Evolutionary conservation across 2,888 invertebrate genomes (phyloP).

Genomic region (Achlya flavicornis): DNA sequence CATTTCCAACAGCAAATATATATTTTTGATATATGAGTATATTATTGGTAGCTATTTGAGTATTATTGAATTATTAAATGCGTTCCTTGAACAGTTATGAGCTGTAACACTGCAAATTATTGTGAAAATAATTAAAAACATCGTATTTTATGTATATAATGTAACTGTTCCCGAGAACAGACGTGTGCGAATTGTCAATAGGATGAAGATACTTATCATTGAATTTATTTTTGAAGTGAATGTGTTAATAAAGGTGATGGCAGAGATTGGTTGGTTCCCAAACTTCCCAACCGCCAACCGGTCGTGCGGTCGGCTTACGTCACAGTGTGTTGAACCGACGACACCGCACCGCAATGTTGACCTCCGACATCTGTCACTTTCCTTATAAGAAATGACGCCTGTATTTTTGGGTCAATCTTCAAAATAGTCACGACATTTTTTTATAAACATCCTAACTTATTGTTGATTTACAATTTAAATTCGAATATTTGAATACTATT

Average conservation of each 20-base stretch:
- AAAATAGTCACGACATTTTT: conserved; percentile 23
- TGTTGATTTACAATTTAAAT: conserved; percentile 34
- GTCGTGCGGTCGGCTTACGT: conserved; percentile 58
- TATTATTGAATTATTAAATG: background rate
- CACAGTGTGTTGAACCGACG: conserved; percentile 64
- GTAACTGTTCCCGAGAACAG: too few species aligned
- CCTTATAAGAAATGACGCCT: conserved; percentile 45
- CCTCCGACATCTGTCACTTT: conserved; percentile 67
- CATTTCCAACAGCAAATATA: background rate
- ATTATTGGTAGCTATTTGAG: too few species aligned
- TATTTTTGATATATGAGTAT: background rate
- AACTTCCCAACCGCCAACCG: background rate
- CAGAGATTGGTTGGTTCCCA: background rate
- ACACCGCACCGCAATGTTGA: conserved; percentile 53
- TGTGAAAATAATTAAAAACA: too few species aligned
- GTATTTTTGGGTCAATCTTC: conserved; percentile 59
- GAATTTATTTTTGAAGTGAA: background rate
- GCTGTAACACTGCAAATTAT: too few species aligned
- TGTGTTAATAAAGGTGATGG: background rate
- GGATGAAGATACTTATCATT: background rate
- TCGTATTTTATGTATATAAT: too few species aligned
- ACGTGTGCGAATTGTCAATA: too few species aligned
- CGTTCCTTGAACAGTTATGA: background rate
- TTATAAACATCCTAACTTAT: conserved; percentile 24
- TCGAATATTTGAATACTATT: conserved; percentile 33